Percentiles rank a stretch among this genome's conserved stretches.
phyloP scores from a whole-genome alignment of 2,113 vertebrate genomes.

The Crocuta crocuta region DNA sequence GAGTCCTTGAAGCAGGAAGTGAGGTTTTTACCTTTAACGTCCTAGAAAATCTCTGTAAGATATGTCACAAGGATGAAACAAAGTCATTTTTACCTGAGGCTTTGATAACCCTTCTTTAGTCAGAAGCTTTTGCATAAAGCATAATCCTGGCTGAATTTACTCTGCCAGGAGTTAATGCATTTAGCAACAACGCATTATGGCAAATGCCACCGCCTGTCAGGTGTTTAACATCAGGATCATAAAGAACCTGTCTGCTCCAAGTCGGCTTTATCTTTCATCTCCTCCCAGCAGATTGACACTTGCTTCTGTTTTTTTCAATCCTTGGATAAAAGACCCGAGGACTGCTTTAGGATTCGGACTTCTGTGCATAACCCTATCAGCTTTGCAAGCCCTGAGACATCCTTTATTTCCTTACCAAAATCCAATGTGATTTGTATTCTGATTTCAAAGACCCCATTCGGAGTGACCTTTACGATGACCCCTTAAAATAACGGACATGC shows the following conservation, averaged over 20 bases:
- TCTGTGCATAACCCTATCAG: background rate
- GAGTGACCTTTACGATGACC: slow-evolving; percentile 60
- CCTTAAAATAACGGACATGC: slow-evolving; percentile 31
- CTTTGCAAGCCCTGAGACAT: background rate
- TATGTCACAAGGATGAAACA: slow-evolving; percentile 65
- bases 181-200: slow-evolving; percentile 64
- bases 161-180: slow-evolving; percentile 25
- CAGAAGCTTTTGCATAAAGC: slow-evolving; percentile 48
- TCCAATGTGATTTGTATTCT: slow-evolving; percentile 46
- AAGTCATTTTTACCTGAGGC: slow-evolving; percentile 63
- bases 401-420: background rate
- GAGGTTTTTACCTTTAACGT: slow-evolving; percentile 68
- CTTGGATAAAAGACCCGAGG: background rate
- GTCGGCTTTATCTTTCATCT: slow-evolving; percentile 39
- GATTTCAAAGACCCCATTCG: slow-evolving; percentile 33
- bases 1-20: slow-evolving; percentile 71
- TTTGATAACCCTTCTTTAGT: slow-evolving; percentile 66
- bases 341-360: background rate
- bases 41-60: slow-evolving; percentile 67
- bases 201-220: slow-evolving; percentile 75
- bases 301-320: slow-evolving; percentile 57
- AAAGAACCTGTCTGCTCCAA: slow-evolving; percentile 63
- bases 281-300: slow-evolving; percentile 45
- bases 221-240: slow-evolving; percentile 66
- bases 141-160: slow-evolving; percentile 63